Evolutionary conservation across 1,140 invertebrate genomes (phyloP), one percentile per base, ranked within the genome.

Genomic region (Cardiocondyla obscurior): DNA sequence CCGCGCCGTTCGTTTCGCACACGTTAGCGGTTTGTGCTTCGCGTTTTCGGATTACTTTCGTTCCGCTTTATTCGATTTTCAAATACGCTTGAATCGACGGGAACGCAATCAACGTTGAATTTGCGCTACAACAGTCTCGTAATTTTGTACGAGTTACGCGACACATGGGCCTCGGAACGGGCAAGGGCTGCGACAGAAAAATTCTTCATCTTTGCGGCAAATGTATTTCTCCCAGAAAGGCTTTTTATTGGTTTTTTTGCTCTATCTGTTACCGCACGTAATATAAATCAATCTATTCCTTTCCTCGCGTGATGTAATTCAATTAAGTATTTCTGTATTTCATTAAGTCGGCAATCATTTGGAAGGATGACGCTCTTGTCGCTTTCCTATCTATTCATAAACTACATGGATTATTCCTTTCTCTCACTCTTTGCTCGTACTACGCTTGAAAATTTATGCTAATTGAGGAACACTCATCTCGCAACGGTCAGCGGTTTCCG

Each of bases 21-120:
- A 30, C 74, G n/a, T 67, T 67, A 67, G 74, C 33, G 74, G 74
- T 79, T 16, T 46, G 55, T 28, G 72, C 28, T 12, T 67, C 46
- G 22, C 60, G 46, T 79, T 67, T 53, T 39, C 74, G 74, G 74
- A 79, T 79, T 79, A 79, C 74, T 79, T 79, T 79, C 62, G 33
- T 67, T 19, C 25, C 33, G 62, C n/a, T 79, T 67, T 53, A 62
- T 55, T 53, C 74, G 74, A 67, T 79, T 79, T 53, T 67, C 74
- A 51, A 67, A 53, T 28, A 49, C 44, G 60, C 46, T 19, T 39
- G 33, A 69, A 79, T 79, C 39, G 22, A 79, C 22, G 44, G 12
- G 33, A 33, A 42, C 46, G 58, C 74, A 67, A 77, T 77, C 44
- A 42, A n/a, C 49, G 62, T n/a, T 36, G 33, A 36, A 51, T 77